Evolutionary conservation across 1,140 invertebrate species (phyloP).

Genomic region (Philopotamus ludificatus): DNA sequence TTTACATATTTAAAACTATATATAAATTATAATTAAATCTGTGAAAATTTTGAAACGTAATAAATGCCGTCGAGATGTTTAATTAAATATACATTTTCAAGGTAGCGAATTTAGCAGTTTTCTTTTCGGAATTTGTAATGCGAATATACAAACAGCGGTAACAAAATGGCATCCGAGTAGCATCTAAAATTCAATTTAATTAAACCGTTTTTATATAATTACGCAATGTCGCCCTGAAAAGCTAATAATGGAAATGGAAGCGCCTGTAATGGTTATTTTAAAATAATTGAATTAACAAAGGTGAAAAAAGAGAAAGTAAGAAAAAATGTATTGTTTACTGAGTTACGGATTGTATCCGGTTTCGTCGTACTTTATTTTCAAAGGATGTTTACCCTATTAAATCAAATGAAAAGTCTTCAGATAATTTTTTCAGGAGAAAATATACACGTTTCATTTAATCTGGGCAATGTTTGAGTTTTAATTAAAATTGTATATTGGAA

Average conservation of each 20-base stretch:
- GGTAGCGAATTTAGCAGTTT: neutral
- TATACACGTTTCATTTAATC: neutral
- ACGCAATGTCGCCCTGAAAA: neutral
- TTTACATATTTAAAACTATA: no score
- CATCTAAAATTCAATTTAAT: no score
- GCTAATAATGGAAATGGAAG: neutral
- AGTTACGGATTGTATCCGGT: constrained; percentile 6
- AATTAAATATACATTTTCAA: neutral
- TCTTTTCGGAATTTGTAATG: neutral
- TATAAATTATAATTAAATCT: no score
- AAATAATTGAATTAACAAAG: constrained; percentile 9
- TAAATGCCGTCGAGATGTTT: neutral
- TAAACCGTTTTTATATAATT: no score
- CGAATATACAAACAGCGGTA: neutral
- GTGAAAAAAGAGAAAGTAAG: neutral
- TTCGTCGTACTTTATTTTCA: neutral
- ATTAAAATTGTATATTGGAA: neutral
- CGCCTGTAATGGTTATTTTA: neutral
- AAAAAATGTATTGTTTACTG: constrained; percentile 2
- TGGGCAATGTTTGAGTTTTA: neutral
- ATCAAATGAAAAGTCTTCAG: constrained; percentile 1
- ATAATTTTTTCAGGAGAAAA: neutral
- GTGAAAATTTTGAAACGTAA: no score
- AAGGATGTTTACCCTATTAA: constrained; percentile 5
- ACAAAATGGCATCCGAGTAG: neutral